phyloP scores from a whole-genome alignment of 2,888 invertebrate species.

The Dermolepida albohirtum region DNA sequence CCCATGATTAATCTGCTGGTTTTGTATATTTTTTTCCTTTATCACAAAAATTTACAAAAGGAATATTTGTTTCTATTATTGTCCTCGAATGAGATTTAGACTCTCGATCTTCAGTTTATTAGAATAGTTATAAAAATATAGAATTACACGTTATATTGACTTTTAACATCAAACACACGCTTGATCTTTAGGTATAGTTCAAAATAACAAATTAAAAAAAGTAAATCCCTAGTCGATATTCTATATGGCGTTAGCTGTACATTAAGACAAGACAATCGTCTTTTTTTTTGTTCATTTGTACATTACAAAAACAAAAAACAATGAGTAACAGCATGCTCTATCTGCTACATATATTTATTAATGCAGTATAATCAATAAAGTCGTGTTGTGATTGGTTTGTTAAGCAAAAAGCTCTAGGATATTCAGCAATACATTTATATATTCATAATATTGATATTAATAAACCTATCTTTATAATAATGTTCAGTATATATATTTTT shows the following conservation, averaged over 20 bases:
- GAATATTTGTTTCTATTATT: no score
- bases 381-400: slow-evolving; percentile 64
- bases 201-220: no score
- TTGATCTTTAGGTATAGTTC: no score
- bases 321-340: slow-evolving; percentile 63
- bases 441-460: slow-evolving; percentile 48
- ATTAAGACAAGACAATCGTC: not conserved
- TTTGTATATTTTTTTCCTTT: no score
- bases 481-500: slow-evolving; percentile 45
- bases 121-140: no score
- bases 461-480: slow-evolving; percentile 10
- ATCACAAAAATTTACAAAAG: no score
- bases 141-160: no score
- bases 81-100: no score
- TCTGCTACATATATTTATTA: slow-evolving; percentile 50
- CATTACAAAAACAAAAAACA: slow-evolving; percentile 40
- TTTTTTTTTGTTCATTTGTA: slow-evolving; percentile 1
- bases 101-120: no score
- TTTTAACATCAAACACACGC: no score
- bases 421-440: slow-evolving; percentile 61
- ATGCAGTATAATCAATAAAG: slow-evolving; percentile 58
- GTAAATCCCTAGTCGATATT: not conserved
- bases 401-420: slow-evolving; percentile 64
- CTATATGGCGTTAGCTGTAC: not conserved
- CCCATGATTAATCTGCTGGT: no score